Evolutionary conservation across 2,797 vertebrate genomes (phyloP).

Genomic region (Cyprinella venusta): DNA sequence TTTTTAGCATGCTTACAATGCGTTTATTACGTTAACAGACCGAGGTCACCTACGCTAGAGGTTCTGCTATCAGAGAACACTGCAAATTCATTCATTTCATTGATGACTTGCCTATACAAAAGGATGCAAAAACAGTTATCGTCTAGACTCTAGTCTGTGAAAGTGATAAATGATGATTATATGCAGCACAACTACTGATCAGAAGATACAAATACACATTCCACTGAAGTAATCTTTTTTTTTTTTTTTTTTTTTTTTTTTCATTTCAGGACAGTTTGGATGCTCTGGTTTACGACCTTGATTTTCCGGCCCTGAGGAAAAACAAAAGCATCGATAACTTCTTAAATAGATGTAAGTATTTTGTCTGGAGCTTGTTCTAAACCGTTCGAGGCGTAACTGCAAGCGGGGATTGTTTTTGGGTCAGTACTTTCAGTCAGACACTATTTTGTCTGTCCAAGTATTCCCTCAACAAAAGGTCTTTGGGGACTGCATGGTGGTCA

Average conservation of each 20-base stretch:
- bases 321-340: conserved; percentile 99
- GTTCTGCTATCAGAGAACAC: not conserved
- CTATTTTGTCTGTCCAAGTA: conserved; percentile 77
- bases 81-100: not conserved
- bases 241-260: conserved; percentile 56
- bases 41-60: not conserved
- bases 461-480: conserved; percentile 76
- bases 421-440: conserved; percentile 70
- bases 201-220: not conserved
- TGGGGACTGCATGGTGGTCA: conserved; percentile 71
- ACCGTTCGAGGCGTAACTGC: not conserved
- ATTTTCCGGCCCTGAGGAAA: conserved; percentile 99
- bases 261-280: conserved; percentile 92
- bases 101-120: too few relatives aligned
- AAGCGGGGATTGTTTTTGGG: conserved; percentile 68
- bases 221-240: conserved; percentile 30
- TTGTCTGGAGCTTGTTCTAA: not conserved
- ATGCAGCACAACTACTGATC: not conserved
- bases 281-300: conserved; percentile 97
- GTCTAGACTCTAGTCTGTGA: not conserved
- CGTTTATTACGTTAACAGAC: not conserved
- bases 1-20: not conserved
- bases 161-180: not conserved
- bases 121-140: not conserved
- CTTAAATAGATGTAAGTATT: conserved; percentile 97